phyloP scores from a whole-genome alignment of 2,888 invertebrate genomes.

The Ophraella communa region DNA sequence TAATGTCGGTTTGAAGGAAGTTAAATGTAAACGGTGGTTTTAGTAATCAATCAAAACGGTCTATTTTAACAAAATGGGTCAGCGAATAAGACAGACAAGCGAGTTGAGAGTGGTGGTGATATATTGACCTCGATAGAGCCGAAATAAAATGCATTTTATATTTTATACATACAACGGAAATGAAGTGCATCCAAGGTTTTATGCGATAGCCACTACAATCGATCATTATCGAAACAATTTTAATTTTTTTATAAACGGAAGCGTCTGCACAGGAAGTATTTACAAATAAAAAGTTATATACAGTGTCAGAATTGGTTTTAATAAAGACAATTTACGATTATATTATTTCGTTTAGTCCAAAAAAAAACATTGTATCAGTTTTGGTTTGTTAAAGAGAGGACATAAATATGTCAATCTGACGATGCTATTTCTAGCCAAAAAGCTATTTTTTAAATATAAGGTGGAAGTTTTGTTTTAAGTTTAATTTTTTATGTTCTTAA shows the following conservation, averaged over 20 bases:
- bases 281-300: background rate
- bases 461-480: too few species aligned
- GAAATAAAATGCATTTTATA: constrained; percentile 7
- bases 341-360: too few species aligned
- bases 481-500: too few species aligned
- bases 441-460: too few species aligned
- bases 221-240: constrained; percentile 1
- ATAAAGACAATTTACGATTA: too few species aligned
- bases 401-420: too few species aligned
- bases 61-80: constrained; percentile 33
- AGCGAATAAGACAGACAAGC: constrained; percentile 13
- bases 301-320: too few species aligned
- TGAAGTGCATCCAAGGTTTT: background rate
- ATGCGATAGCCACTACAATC: background rate
- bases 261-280: constrained; percentile 1
- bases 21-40: background rate
- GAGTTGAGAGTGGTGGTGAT: background rate
- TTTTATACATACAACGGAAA: constrained; percentile 4
- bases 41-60: constrained; percentile 19
- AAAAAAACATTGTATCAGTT: too few species aligned
- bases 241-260: constrained; percentile 6
- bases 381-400: too few species aligned
- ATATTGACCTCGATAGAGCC: background rate
- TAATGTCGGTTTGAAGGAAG: constrained; percentile 13
- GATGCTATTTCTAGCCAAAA: too few species aligned